phyloP scores from a whole-genome alignment of 2,797 vertebrate genomes.

The Todus mexicanus region DNA sequence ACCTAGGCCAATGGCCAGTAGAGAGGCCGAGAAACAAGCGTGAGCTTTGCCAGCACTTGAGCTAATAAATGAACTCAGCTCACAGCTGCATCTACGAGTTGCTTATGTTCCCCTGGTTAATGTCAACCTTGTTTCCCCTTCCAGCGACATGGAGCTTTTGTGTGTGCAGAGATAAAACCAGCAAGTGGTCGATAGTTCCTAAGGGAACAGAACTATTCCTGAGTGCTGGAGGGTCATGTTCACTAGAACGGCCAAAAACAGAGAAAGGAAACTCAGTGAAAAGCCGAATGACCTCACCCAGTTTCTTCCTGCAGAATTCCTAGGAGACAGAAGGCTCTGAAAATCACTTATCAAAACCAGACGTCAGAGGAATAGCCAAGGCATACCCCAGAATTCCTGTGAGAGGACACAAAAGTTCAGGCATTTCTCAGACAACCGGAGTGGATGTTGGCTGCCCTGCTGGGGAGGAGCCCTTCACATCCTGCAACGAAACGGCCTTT shows the following conservation, averaged over 20 bases:
- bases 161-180: constrained; percentile 75
- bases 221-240: constrained; percentile 53
- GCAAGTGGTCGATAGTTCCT: constrained; percentile 54
- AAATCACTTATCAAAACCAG: constrained; percentile 76
- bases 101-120: constrained; percentile 64
- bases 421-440: constrained; percentile 27
- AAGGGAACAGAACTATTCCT: constrained; percentile 65
- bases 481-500: neutral
- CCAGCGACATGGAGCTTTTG: constrained; percentile 75
- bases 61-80: constrained; percentile 70
- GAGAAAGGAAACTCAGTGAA: constrained; percentile 68
- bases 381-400: constrained; percentile 54
- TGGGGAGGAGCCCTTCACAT: neutral
- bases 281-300: constrained; percentile 73
- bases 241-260: constrained; percentile 40
- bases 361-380: constrained; percentile 53
- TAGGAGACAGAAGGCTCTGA: constrained; percentile 70
- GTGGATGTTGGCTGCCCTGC: constrained; percentile 3
- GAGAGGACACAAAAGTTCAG: constrained; percentile 27
- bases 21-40: constrained; percentile 33
- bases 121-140: constrained; percentile 74
- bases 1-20: constrained; percentile 10
- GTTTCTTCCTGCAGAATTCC: constrained; percentile 62
- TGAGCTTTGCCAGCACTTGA: constrained; percentile 64
- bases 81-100: constrained; percentile 66